Base-by-base conservation (phyloP, 2,888 invertebrate species). In the Zele albiditarsus region DNA sequence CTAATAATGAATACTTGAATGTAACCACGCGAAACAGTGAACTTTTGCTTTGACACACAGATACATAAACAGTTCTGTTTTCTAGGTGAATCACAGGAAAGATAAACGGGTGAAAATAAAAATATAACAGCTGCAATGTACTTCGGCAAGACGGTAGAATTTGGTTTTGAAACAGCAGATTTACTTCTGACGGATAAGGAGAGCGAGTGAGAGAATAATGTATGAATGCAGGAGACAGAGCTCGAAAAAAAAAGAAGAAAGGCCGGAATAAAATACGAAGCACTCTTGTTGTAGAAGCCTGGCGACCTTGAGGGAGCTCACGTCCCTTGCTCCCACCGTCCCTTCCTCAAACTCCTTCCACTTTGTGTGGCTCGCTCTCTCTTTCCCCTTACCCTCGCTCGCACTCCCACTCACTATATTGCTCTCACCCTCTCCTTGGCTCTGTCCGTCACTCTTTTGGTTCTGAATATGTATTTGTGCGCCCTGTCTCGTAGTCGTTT, bases 241-340 rank as follows among this genome's bases (percentile, higher is more conserved):
- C 16, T 4, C 16, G 6, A 46, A 66, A 33, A 66, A 46, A 0
- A 38, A 27, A 28, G 60, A 38, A 25, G 68, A 68, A 62, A 31
- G 46, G 58, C 33, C 38, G 73, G 62, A 69, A 63, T 58, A 70
- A 69, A 72, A 46, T 72, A 42, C 68, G 57, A 60, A 25, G 63
- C 63, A 67, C 62, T 70, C 71, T 66, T 75, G 71, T 73, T 76
- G 77, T 69, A 73, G 66, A 69, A 74, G 80, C 78, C 78, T 53
- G 71, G 78, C 82, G 82, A 81, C 82, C 83, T 83, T 83, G 82
- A 79, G 77, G 53, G 62, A 62, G 62, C 74, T 75, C 73, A 65
- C 62, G 65, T 63, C 71, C 74, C 73, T 71, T 77, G 74, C 78
- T 73, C 71, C 58, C 75, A 69, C 73, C 49, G 27, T 60, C 58